A percentile compares a stretch with the other conserved stretches of the same genome.
phyloP scores from a whole-genome alignment of 2,888 invertebrate species.

The Aelia acuminata region DNA sequence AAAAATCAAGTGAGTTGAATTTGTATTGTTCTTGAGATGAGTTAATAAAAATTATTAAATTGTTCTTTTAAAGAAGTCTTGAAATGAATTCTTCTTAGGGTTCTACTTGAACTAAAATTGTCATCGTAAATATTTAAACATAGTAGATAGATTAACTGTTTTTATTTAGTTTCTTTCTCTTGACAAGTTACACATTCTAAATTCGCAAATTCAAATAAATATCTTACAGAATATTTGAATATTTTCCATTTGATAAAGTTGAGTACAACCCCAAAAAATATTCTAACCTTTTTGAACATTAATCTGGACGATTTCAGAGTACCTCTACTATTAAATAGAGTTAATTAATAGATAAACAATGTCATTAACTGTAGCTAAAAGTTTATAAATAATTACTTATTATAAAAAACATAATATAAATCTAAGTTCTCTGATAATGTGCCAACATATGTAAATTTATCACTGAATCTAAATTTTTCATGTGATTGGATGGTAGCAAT shows the following conservation, averaged over 20 bases:
- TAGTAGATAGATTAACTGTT: too few relatives aligned
- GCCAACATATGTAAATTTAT: slow-evolving; percentile 39
- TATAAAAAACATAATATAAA: slow-evolving; percentile 5
- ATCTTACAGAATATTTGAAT: neutral
- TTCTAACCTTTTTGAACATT: neutral
- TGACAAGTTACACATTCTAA: too few relatives aligned
- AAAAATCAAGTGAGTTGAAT: too few relatives aligned
- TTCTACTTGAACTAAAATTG: too few relatives aligned
- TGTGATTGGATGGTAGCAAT: neutral
- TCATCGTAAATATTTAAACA: too few relatives aligned
- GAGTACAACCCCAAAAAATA: neutral
- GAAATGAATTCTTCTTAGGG: too few relatives aligned
- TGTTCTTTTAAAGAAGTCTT: too few relatives aligned
- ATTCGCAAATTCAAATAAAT: neutral
- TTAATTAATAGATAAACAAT: neutral
- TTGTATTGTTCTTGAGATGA: too few relatives aligned
- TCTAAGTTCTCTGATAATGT: neutral
- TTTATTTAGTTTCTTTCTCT: too few relatives aligned
- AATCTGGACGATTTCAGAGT: neutral
- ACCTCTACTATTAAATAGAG: neutral
- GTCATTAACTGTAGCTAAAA: neutral
- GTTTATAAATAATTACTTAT: neutral
- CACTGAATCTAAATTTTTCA: slow-evolving; percentile 44
- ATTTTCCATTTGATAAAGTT: neutral
- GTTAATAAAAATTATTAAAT: too few relatives aligned